These are phyloP conservation scores for Pandemis corylana DNA, from an alignment of 2,888 invertebrate species.

Conservation along the genomic window DNA sequence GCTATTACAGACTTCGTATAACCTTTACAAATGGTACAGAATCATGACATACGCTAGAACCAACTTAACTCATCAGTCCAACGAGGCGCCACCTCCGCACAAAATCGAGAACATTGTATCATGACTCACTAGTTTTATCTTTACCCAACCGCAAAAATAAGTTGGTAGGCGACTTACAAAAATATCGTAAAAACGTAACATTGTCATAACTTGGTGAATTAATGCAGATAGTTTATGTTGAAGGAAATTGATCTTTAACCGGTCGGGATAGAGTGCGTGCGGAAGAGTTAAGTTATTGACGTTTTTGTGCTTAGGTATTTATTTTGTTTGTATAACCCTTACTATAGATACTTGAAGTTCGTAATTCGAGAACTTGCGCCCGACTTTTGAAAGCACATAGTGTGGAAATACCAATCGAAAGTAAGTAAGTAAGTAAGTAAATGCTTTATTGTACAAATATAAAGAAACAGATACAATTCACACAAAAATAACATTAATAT, in stretches of 20 bases:
- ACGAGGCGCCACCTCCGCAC: neutral
- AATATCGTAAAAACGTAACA: conserved; percentile 31
- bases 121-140: neutral
- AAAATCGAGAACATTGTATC: neutral
- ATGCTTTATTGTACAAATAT: no score
- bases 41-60: conserved; percentile 24
- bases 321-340: conserved; percentile 31
- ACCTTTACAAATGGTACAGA: conserved; percentile 22
- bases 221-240: conserved; percentile 28
- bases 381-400: no score
- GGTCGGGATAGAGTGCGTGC: conserved; percentile 9
- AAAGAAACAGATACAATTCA: no score
- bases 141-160: conserved; percentile 10
- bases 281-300: conserved; percentile 23
- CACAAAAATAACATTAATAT: no score
- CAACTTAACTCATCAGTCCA: conserved; percentile 9
- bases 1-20: conserved; percentile 16
- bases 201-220: conserved; percentile 36
- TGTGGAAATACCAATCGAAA: no score
- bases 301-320: neutral
- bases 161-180: conserved; percentile 18
- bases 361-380: no score
- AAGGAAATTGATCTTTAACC: conserved; percentile 12
- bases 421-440: no score
- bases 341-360: neutral